phyloP scores from a whole-genome alignment of 2,888 invertebrate genomes.

The Nezara viridula region DNA sequence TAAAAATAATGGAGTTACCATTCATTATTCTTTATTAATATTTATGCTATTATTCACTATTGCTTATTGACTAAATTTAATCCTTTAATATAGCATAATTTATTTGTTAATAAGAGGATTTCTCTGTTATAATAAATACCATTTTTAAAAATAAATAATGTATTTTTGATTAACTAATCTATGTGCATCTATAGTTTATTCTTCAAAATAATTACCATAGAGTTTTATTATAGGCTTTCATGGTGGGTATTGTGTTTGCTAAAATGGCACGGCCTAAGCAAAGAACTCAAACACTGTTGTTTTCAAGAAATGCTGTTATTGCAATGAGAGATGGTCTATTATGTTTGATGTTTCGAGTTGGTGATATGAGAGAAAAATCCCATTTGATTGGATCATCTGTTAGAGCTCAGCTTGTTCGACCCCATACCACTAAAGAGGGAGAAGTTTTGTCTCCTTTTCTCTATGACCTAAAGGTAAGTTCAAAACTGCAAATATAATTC shows the following conservation, averaged over 20 bases:
- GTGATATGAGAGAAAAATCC: slow-evolving; percentile 90
- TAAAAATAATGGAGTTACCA: not conserved
- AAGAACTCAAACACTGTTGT: slow-evolving; percentile 92
- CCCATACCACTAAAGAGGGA: slow-evolving; percentile 85
- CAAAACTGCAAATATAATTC: not conserved
- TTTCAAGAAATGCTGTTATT: slow-evolving; percentile 90
- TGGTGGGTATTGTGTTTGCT: slow-evolving; percentile 92
- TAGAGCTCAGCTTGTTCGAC: slow-evolving; percentile 85
- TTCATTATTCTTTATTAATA: not conserved
- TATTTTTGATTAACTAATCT: not conserved
- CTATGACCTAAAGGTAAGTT: slow-evolving; percentile 70
- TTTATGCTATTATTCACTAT: not conserved
- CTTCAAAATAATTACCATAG: not conserved
- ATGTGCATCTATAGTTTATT: not conserved
- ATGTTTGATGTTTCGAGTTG: slow-evolving; percentile 91
- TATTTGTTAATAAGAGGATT: not conserved
- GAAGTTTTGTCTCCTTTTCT: slow-evolving; percentile 74
- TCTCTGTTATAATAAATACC: not conserved
- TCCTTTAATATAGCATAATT: not conserved
- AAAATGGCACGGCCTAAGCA: slow-evolving; percentile 96
- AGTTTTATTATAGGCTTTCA: slow-evolving; percentile 72
- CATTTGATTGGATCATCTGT: slow-evolving; percentile 95
- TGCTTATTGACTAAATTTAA: not conserved
- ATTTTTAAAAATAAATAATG: not conserved
- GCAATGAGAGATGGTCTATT: slow-evolving; percentile 88